These are phyloP conservation scores for Podilymbus podiceps DNA, from an alignment of 2,113 vertebrate species.

Conservation along the genomic window DNA sequence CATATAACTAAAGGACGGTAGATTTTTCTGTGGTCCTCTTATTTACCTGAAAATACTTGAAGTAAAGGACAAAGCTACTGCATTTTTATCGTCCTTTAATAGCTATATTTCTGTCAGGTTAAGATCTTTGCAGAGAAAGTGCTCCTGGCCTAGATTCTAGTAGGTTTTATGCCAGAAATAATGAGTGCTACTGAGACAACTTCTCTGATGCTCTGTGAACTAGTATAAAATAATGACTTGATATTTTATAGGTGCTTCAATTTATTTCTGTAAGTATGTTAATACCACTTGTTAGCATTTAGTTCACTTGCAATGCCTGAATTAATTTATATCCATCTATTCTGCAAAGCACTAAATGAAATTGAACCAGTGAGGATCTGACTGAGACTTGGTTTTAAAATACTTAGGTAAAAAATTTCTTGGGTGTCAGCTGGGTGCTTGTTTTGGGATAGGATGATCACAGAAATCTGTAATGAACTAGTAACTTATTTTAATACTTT, in stretches of 20 bases:
- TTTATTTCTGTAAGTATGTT: background rate
- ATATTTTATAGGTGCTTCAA: background rate
- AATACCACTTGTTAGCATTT: background rate
- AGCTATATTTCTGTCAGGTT: background rate
- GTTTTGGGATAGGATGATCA: background rate
- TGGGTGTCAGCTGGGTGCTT: background rate
- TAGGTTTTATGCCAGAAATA: background rate
- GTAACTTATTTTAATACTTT: background rate
- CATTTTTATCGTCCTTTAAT: background rate
- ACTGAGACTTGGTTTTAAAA: background rate
- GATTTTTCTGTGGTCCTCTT: background rate
- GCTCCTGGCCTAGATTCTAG: background rate
- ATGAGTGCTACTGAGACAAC: background rate
- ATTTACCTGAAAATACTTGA: background rate
- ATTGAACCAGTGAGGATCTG: background rate
- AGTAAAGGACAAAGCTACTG: background rate
- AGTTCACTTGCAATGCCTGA: background rate
- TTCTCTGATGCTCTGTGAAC: background rate
- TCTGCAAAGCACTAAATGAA: background rate
- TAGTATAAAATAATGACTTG: background rate
- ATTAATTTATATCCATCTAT: background rate
- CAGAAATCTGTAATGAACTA: background rate
- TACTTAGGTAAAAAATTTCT: background rate
- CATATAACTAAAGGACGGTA: background rate
- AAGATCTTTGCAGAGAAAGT: background rate